Evolutionary conservation across 2,113 vertebrate species (phyloP), one percentile per base, ranked within the genome.

Genomic region (Mirza zaza): DNA sequence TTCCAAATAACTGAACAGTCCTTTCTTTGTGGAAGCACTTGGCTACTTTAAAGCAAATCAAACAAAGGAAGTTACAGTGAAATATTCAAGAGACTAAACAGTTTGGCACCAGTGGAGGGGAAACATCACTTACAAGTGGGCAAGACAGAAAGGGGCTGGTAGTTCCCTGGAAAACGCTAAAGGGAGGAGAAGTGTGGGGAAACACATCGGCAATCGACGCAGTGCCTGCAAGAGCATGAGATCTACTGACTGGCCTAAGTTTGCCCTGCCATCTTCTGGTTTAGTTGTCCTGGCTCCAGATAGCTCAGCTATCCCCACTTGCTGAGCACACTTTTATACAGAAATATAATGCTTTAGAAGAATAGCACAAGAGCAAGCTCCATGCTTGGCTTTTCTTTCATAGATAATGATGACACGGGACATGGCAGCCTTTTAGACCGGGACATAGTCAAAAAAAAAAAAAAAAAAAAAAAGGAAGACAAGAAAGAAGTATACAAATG

Each of bases 41-140:
- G 96, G 97, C 92, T 98, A 98, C 96, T 98, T 97, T 92, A 96
- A 97, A 98, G 98, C 96, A 57, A 84, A 97, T 98, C 97, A 98
- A 98, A 98, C 98, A 98, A 98, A 98, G 98, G 98, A 98, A 99
- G 98, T 98, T 55, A 83, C 97, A 95, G 98, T 97, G 90, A 98
- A 98, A 97, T 96, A 96, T 86, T 96, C 8, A 68, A 96, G 97
- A 98, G 98, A 98, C 98, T 98, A 98, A 98, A 98, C 98, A 98
- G 97, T 97, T 96, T 98, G 98, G 98, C 98, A 98, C 96, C 95
- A 1, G 97, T 97, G 7, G 81, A 97, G 98, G 97, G 97, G 98
- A 98, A 98, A 98, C 93, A 98, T 95, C 98, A 98, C 97, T 96
- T 98, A 98, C 70, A 70, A 95, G 90, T 65, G 97, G 98, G 95